Base-by-base conservation (phyloP, 2,113 vertebrate species). In the Illadopsis cleaveri region DNA sequence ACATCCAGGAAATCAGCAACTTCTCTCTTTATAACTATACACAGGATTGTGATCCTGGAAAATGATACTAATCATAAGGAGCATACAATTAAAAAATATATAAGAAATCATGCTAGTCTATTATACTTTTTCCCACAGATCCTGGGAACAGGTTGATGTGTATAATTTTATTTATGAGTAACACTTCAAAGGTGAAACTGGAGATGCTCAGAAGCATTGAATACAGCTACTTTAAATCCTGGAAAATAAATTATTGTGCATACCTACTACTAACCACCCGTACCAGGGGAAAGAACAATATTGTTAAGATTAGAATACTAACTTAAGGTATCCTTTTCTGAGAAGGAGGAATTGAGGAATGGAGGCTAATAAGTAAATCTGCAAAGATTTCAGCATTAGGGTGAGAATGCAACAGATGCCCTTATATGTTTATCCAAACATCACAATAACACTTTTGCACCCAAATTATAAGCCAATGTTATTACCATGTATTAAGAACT, bases 91-190 rank as follows among this genome's bases (percentile, higher is more conserved):
- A 88, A 91, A 82, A 87, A 93, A 53, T 38, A 70, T 27, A 47
- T 71, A 94, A 48, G 50, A 80, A 86, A 76, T 19, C 33, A 73
- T 58, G 16, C 21, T 57, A 77, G 68, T 19, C 72, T 89, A 54
- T 83, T 66, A 80, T 38, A 42, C 54, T 62, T 92, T 88, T 86
- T 51, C 54, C 35, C 82, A 82, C 11, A 27, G 88, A 94, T 69
- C 62, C 54, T 88, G 54, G 47, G 64, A 95, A 85, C 28, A 81
- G 54, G 65, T 47, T 79, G 60, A 78, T 89, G 37, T 64, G n/a
- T 70, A 35, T 73, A 47, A 92, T 92, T 94, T 81, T 88, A 88
- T 93, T 88, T 85, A 77, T 53, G 38, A 93, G 58, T 53, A 92
- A 81, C 35, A 73, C 62, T 90, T 95, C 89, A 94, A 92, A 95